These are phyloP conservation scores for Notodonta ziczac DNA, from an alignment of 2,888 invertebrate genomes.

Conservation along the genomic window DNA sequence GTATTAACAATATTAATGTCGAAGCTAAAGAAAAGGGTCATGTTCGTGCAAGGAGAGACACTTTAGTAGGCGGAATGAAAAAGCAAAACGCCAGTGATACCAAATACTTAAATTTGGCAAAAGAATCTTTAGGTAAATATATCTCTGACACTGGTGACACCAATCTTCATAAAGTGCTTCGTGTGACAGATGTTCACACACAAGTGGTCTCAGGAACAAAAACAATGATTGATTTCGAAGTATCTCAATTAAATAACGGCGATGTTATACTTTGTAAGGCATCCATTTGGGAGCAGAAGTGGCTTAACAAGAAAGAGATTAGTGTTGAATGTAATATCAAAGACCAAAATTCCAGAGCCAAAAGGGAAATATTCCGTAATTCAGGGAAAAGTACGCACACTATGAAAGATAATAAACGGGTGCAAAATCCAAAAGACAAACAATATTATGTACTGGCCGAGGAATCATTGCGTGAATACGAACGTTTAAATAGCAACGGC, in stretches of 20 bases:
- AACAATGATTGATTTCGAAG: constrained; percentile 34
- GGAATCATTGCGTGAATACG: constrained; percentile 50
- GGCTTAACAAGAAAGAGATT: constrained; percentile 27
- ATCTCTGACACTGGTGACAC: too few relatives aligned
- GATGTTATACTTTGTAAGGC: constrained; percentile 25
- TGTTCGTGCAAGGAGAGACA: too few relatives aligned
- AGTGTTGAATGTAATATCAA: constrained; percentile 27
- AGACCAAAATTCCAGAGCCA: constrained; percentile 5
- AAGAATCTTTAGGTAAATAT: too few relatives aligned
- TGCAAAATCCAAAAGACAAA: constrained; percentile 38
- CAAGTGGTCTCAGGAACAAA: constrained; percentile 32
- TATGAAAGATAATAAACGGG: constrained; percentile 4
- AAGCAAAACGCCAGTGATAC: too few relatives aligned
- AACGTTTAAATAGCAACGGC: constrained; percentile 29
- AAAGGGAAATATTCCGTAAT: constrained; percentile 17
- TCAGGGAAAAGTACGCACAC: not conserved
- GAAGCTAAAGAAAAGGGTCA: too few relatives aligned
- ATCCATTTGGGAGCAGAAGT: constrained; percentile 30
- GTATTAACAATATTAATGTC: constrained; percentile 16
- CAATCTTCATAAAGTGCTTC: too few relatives aligned
- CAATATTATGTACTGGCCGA: constrained; percentile 49
- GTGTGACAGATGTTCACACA: constrained; percentile 15
- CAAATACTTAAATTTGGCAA: too few relatives aligned
- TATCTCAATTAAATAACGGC: constrained; percentile 9
- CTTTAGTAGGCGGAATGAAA: too few relatives aligned